Base-by-base conservation (phyloP, 2,113 vertebrate genomes). In the Menidia beryllina region DNA sequence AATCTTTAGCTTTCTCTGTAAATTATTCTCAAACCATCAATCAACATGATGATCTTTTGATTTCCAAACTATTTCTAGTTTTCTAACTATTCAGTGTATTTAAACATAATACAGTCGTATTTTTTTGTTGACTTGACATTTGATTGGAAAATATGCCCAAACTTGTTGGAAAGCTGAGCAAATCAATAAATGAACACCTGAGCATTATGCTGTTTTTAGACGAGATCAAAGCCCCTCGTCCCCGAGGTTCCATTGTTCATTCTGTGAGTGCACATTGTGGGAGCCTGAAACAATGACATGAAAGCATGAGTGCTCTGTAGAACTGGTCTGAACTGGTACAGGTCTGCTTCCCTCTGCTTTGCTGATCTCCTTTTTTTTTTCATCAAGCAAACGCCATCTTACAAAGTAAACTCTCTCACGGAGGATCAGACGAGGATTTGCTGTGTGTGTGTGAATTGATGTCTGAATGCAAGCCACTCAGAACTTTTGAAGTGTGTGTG, bases 331-430 rank as follows among this genome's bases (percentile, higher is more conserved):
- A 85, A 83, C 89, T 77, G 79, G 85, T 72, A 75, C 56, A 14
- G 45, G 23, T 53, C 57, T n/a, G 76, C 38, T 47, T 25, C 43
- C 51, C 65, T 53, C 8, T 43, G 47, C 53, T 9, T 7, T 38
- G 24, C 24, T 23, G 12, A 12, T 63, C 47, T 49, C 48, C 63
- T 38, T 58, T 57, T 68, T 61, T 79, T 70, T 23, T 15, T 51
- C 30, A 7, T 61, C 30, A 54, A 56, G 57, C 74, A 62, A 73
- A 62, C 14, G 65, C 61, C 17, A 80, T 50, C 74, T 80, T 49
- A 65, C 77, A 89, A 88, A 90, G 88, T 84, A 81, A 88, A 88
- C 86, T 85, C 69, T 74, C 67, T 61, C 43, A 64, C 27, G 45
- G 66, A 19, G 72, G 87, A 84, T 91, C 84, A 91, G 74, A 88